Conservation (phyloP, 2,797 vertebrate genomes). For the Lophius americanus region DNA sequence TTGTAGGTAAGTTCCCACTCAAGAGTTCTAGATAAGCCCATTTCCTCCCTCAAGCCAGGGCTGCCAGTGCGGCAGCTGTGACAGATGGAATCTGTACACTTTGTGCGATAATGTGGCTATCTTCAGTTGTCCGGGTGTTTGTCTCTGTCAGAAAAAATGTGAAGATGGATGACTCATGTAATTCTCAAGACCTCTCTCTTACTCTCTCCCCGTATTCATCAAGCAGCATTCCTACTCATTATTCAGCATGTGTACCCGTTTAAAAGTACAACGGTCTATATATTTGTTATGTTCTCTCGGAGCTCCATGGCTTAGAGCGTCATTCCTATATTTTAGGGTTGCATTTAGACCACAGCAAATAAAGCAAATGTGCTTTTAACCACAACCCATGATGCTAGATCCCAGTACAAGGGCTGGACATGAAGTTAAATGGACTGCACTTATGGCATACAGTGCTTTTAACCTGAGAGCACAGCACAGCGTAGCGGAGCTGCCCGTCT, state of each 20-base stretch:
- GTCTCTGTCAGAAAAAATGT: background rate
- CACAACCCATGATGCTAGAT: background rate
- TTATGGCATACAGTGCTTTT: background rate
- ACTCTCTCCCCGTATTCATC: too few relatives aligned
- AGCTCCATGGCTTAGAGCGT: background rate
- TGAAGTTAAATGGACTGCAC: slow-evolving; percentile 1
- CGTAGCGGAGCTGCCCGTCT: background rate
- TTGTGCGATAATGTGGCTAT: background rate
- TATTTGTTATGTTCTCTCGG: background rate
- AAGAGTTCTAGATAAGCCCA: background rate
- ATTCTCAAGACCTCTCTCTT: too few relatives aligned
- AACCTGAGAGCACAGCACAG: background rate
- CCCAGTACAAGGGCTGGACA: background rate
- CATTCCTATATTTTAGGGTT: background rate
- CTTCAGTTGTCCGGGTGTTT: slow-evolving; percentile 2
- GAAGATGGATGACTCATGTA: too few relatives aligned
- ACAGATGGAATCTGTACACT: slow-evolving; percentile 2
- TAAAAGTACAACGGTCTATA: background rate
- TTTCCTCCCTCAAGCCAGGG: background rate
- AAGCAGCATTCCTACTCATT: too few relatives aligned
- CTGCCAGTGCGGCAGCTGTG: background rate
- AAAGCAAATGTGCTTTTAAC: too few relatives aligned
- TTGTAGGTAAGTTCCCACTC: slow-evolving; percentile 4
- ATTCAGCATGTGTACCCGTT: too few relatives aligned
- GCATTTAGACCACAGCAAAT: background rate